Conservation (phyloP, 2,888 invertebrate genomes). For the Himalopsyche kuldschensis region DNA sequence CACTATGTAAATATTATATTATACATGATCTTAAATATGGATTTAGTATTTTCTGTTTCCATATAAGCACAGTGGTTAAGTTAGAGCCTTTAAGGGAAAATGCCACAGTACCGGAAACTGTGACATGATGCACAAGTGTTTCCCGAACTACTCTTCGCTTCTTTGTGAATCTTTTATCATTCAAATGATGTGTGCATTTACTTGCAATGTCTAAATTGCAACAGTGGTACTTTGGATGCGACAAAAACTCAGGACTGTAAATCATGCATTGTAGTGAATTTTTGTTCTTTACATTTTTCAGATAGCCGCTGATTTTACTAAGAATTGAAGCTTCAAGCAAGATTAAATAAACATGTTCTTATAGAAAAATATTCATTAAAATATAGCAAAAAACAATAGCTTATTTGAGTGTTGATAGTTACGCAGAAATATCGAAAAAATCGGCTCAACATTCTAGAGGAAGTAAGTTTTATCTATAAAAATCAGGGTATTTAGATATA, state of each 20-base stretch:
- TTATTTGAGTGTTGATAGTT: too few species aligned
- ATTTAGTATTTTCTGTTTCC: neutral
- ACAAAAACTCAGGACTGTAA: neutral
- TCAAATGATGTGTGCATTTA: neutral
- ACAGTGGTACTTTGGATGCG: neutral
- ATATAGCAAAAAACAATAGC: too few species aligned
- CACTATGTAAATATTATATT: too few species aligned
- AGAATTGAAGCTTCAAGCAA: neutral
- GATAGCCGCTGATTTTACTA: too few species aligned
- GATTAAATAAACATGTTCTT: too few species aligned
- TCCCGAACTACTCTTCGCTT: neutral
- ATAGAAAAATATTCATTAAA: too few species aligned
- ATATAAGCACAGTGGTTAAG: neutral
- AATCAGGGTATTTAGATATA: too few species aligned
- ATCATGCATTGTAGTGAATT: neutral
- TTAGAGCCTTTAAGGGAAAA: neutral
- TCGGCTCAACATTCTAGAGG: too few species aligned
- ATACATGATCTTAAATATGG: too few species aligned
- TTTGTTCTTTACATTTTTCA: neutral
- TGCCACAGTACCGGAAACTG: neutral
- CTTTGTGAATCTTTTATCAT: neutral
- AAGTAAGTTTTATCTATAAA: too few species aligned
- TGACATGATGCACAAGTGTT: neutral
- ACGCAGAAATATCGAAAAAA: too few species aligned
- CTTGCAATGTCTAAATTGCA: neutral